Evolutionary conservation across 2,888 invertebrate genomes (phyloP).

Genomic region (Calameuta pallipes): DNA sequence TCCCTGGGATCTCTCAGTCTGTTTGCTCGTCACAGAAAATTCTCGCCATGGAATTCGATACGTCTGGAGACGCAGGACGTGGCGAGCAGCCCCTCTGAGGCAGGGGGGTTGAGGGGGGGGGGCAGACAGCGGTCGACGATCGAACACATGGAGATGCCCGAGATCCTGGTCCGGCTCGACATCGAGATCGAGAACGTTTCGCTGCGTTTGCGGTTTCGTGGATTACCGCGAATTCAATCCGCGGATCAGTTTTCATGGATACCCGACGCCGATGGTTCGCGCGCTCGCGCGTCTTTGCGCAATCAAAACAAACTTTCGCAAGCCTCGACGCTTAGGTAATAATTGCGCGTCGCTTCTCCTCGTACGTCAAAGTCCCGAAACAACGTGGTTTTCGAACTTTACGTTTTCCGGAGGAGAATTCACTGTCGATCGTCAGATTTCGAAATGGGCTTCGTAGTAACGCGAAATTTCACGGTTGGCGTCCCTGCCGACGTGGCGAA

Average conservation of each 20-base stretch:
- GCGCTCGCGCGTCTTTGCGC: background rate
- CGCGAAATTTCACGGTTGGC: too few species aligned
- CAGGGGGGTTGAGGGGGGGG: background rate
- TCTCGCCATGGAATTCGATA: background rate
- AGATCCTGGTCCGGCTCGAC: background rate
- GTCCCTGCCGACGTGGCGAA: too few species aligned
- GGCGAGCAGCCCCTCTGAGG: background rate
- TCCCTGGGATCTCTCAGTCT: background rate
- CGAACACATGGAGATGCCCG: background rate
- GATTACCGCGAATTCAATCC: constrained; percentile 30
- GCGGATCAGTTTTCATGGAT: constrained; percentile 5
- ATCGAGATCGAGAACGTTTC: too few species aligned
- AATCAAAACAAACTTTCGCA: constrained; percentile 7
- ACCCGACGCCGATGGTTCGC: background rate
- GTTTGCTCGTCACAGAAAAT: background rate
- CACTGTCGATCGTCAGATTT: too few species aligned
- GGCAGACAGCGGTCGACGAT: background rate
- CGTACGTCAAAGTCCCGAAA: too few species aligned
- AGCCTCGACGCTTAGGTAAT: background rate
- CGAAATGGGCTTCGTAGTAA: too few species aligned
- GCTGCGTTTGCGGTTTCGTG: constrained; percentile 25
- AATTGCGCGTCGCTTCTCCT: too few species aligned
- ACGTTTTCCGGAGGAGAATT: too few species aligned
- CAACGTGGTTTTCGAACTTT: too few species aligned
- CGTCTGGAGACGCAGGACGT: background rate